These are phyloP conservation scores for Equus quagga DNA, from an alignment of 2,113 vertebrate species.

Conservation along the genomic window DNA sequence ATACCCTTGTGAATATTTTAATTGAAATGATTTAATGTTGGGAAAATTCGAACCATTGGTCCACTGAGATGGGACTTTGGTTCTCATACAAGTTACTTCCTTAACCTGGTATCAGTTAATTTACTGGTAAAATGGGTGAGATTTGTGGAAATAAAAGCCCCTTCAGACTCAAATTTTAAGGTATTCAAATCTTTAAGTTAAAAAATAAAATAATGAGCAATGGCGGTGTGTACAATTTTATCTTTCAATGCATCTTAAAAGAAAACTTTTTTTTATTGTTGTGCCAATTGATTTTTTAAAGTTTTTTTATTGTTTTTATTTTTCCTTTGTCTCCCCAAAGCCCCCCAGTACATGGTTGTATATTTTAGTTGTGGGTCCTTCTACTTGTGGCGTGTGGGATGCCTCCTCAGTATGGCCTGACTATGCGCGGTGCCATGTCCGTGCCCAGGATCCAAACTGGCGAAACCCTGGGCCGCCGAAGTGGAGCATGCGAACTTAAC, in stretches of 20 bases:
- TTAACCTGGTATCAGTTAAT: slow-evolving; percentile 19
- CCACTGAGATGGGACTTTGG: not conserved
- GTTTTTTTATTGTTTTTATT: too few relatives aligned
- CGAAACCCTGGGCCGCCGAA: too few relatives aligned
- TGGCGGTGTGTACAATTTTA: not conserved
- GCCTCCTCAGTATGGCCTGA: too few relatives aligned
- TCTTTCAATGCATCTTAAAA: not conserved
- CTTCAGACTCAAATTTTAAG: not conserved
- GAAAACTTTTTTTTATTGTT: not conserved
- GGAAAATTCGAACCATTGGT: slow-evolving; percentile 52
- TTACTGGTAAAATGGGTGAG: slow-evolving; percentile 40
- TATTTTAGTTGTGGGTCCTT: too few relatives aligned
- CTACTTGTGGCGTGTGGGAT: too few relatives aligned
- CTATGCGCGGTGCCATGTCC: too few relatives aligned
- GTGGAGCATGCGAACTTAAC: too few relatives aligned
- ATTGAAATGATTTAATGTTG: slow-evolving; percentile 69
- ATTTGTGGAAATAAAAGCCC: slow-evolving; percentile 15
- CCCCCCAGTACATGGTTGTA: too few relatives aligned
- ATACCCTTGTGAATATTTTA: slow-evolving; percentile 65
- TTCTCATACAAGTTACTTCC: slow-evolving; percentile 56
- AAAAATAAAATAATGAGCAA: slow-evolving; percentile 16
- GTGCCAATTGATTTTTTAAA: not conserved
- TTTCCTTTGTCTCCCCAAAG: too few relatives aligned
- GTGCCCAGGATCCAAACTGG: too few relatives aligned
- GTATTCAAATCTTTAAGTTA: not conserved